Evolutionary conservation across 1,140 invertebrate genomes (phyloP).

Genomic region (Archivesica marissinica): DNA sequence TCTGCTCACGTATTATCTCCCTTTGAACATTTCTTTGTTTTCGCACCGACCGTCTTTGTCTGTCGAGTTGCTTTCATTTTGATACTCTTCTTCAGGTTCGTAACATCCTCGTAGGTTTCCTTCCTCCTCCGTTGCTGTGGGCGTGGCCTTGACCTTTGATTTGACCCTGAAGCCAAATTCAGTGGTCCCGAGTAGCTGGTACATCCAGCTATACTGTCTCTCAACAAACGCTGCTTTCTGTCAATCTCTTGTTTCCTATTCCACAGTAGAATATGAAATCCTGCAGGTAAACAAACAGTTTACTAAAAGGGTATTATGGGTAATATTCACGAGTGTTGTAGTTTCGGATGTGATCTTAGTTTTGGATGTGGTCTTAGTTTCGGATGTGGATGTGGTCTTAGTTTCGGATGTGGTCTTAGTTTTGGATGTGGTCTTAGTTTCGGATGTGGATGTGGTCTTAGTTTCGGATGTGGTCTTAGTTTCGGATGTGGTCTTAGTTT

Average conservation of each 20-base stretch:
- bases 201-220: not conserved
- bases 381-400: no score
- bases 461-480: no score
- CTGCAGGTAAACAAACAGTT: constrained; percentile 31
- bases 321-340: not conserved
- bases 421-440: no score
- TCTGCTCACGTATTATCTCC: no score
- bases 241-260: constrained; percentile 28
- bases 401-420: no score
- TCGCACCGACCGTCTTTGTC: not conserved
- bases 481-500: no score
- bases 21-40: constrained; percentile 6
- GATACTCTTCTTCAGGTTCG: not conserved
- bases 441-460: no score
- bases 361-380: no score
- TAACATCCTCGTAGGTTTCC: not conserved
- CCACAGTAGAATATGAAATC: constrained; percentile 50
- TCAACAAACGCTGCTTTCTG: constrained; percentile 16
- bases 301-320: not conserved
- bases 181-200: not conserved
- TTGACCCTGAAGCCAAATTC: constrained; percentile 23
- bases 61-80: constrained; percentile 7
- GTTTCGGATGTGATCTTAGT: no score
- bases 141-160: constrained; percentile 10
- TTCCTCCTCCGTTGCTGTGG: constrained; percentile 12